Base-by-base conservation (phyloP, 1,140 invertebrate species). In the Drosophila murphyi region DNA sequence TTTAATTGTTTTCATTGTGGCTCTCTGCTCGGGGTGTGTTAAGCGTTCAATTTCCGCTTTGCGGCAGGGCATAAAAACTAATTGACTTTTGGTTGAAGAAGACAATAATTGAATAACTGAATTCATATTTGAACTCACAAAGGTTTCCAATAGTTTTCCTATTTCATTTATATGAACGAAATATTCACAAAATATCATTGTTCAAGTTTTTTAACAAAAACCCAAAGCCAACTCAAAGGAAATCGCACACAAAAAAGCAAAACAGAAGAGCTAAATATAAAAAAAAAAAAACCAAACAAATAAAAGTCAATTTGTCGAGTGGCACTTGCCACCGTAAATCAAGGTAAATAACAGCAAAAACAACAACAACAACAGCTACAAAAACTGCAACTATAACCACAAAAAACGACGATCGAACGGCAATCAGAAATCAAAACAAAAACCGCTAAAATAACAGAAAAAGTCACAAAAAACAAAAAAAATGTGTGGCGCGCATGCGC, bases 371-470 rank as follows among this genome's bases (percentile, higher is more conserved):
- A 69, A 10, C 52, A 56, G 37, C 41, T 47, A 45, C 34, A 45
- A 62, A 51, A 35, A 54, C 37, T 10, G 28, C 61, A 61, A 50
- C 61, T 45, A 55, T 39, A 51, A 43, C 10, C n/a, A 59, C 31
- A 59, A 56, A 56, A 61, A 71, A 68, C 78, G 55, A 72, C 73
- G 82, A 62, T 80, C 77, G 80, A 88, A 88, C 83, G 85, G 83
- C 85, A 89, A 83, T 83, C 83, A 89, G 83, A 88, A 88, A 88
- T 88, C 83, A 88, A 88, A 88, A 88, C 83, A 88, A 88, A 88
- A 88, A 89, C 83, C 83, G 83, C 83, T 88, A 89, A 88, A 88
- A 88, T 83, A 83, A 88, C 85, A 88, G 63, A 89, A 88, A 88
- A 79, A 86, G 63, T 57, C 55, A 71, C 75, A 72, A 72, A 80